These are phyloP conservation scores for Mylabris sibirica DNA, from an alignment of 2,888 invertebrate species.

Conservation along the genomic window DNA sequence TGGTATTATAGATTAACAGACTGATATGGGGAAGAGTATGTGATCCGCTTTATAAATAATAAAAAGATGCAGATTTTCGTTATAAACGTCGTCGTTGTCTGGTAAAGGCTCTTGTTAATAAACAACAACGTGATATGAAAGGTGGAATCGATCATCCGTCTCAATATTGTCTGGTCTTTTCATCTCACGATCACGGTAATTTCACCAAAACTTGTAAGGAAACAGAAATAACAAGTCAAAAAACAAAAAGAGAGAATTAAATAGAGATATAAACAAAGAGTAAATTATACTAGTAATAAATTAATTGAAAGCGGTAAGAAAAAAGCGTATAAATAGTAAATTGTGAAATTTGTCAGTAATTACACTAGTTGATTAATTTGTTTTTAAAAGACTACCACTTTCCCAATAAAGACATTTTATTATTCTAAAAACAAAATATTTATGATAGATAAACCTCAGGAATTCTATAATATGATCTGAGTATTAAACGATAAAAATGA, in stretches of 20 bases:
- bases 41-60: not conserved
- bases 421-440: conserved; percentile 12
- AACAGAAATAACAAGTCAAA: not conserved
- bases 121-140: conserved; percentile 20
- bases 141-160: conserved; percentile 24
- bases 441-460: conserved; percentile 12
- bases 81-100: conserved; percentile 20
- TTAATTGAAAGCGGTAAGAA: not conserved
- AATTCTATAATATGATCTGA: conserved; percentile 7
- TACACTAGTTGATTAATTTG: not conserved
- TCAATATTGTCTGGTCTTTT: conserved; percentile 25
- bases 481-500: not conserved
- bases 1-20: conserved; percentile 9
- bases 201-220: not conserved
- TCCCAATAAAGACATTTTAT: conserved; percentile 7
- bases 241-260: not conserved
- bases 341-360: not conserved
- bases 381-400: not conserved
- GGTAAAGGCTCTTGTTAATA: conserved; percentile 25
- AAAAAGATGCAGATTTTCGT: conserved; percentile 23
- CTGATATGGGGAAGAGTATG: not conserved
- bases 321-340: not conserved
- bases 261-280: not conserved
- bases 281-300: not conserved
- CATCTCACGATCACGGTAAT: conserved; percentile 10